Conservation (phyloP, 2,797 vertebrate species). For the Acrossocheilus fasciatus region DNA sequence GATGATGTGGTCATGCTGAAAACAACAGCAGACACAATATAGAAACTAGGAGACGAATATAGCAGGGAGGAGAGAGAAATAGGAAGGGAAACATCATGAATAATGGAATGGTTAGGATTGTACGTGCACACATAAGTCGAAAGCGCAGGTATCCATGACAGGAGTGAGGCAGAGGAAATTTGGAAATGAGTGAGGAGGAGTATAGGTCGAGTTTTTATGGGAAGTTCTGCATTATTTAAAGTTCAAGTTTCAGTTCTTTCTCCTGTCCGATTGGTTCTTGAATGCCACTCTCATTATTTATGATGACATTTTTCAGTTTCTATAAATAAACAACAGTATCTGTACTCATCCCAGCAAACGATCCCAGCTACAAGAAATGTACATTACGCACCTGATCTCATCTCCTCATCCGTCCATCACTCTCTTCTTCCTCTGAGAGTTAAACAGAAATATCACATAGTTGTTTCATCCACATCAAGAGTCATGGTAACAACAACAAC, state of each 20-base stretch:
- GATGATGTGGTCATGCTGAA: constrained; percentile 1
- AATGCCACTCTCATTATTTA: constrained; percentile 47
- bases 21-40: constrained; percentile 16
- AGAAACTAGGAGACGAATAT: constrained; percentile 16
- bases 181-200: neutral
- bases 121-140: neutral
- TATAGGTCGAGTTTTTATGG: neutral
- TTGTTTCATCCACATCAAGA: neutral
- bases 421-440: constrained; percentile 8
- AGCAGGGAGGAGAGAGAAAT: neutral
- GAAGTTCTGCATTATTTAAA: constrained; percentile 33
- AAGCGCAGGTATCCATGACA: constrained; percentile 9
- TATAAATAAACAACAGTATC: constrained; percentile 52
- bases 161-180: neutral
- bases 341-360: constrained; percentile 20
- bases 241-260: constrained; percentile 36
- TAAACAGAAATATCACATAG: constrained; percentile 13
- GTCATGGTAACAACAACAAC: neutral
- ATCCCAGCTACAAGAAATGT: constrained; percentile 14
- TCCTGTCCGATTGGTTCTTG: constrained; percentile 31
- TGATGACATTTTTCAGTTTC: constrained; percentile 51
- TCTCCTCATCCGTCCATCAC: constrained; percentile 29
- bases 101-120: constrained; percentile 38
- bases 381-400: constrained; percentile 45
- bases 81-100: constrained; percentile 34